phyloP scores from a whole-genome alignment of 2,113 vertebrate genomes.

The Oophaga pumilio region DNA sequence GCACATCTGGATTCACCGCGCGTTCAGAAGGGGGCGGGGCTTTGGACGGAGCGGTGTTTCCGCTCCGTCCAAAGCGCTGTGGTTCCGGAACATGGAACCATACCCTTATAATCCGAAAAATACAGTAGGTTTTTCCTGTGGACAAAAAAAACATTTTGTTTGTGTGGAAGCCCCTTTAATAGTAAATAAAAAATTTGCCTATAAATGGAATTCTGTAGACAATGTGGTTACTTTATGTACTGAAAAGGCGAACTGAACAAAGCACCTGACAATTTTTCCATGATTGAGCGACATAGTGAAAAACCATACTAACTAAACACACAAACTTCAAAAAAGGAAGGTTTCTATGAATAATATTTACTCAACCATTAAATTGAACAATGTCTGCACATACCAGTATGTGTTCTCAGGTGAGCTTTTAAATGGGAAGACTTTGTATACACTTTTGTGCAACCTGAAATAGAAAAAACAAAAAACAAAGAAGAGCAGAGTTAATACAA shows the following conservation, averaged over 20 bases:
- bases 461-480: slow-evolving; percentile 57
- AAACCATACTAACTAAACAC: slow-evolving; percentile 44
- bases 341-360: slow-evolving; percentile 66
- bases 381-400: slow-evolving; percentile 86
- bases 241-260: slow-evolving; percentile 49
- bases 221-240: neutral
- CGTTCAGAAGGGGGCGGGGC: no score
- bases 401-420: slow-evolving; percentile 95
- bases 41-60: no score
- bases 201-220: neutral
- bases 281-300: slow-evolving; percentile 59
- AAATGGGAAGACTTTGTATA: slow-evolving; percentile 98
- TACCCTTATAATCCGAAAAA: no score
- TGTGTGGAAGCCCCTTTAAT: no score
- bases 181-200: no score
- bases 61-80: no score
- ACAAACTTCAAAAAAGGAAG: slow-evolving; percentile 62
- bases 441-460: slow-evolving; percentile 92
- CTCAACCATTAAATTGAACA: slow-evolving; percentile 61
- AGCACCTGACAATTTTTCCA: slow-evolving; percentile 61
- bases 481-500: slow-evolving; percentile 33
- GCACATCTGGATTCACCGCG: no score
- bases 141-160: no score
- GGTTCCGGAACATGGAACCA: no score
- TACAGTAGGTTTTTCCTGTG: no score